These are phyloP conservation scores for Drosophila mayaguana DNA, from an alignment of 2,888 invertebrate genomes.

Conservation along the genomic window DNA sequence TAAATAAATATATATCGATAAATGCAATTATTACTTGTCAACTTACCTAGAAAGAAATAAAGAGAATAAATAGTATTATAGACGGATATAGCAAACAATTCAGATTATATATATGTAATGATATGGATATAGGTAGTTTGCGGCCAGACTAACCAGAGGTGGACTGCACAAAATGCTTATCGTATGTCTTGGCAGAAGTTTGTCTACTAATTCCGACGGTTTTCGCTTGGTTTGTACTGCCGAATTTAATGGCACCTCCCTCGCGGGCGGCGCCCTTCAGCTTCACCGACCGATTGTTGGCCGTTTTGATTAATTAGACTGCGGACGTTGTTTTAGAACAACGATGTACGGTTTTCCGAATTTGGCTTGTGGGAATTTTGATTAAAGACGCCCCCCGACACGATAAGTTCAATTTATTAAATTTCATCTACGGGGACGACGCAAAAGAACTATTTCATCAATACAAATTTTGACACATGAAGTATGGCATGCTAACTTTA, in stretches of 20 bases:
- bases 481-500: constrained; percentile 20
- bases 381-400: constrained; percentile 1
- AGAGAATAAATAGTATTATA: constrained; percentile 14
- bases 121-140: neutral
- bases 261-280: constrained; percentile 38
- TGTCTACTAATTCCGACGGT: neutral
- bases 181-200: constrained; percentile 23
- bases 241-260: constrained; percentile 18
- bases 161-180: constrained; percentile 50
- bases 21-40: constrained; percentile 8
- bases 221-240: neutral
- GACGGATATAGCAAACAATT: neutral
- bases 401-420: neutral
- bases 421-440: constrained; percentile 12
- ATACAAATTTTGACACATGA: constrained; percentile 33
- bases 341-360: constrained; percentile 9
- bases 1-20: neutral
- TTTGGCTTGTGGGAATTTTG: constrained; percentile 26
- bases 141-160: constrained; percentile 45
- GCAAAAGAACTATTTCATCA: constrained; percentile 8
- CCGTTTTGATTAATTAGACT: constrained; percentile 28
- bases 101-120: neutral
- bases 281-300: constrained; percentile 28
- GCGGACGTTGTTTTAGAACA: neutral
- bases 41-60: constrained; percentile 67